phyloP scores from a whole-genome alignment of 2,888 invertebrate species.

The Chymomyza amoena region DNA sequence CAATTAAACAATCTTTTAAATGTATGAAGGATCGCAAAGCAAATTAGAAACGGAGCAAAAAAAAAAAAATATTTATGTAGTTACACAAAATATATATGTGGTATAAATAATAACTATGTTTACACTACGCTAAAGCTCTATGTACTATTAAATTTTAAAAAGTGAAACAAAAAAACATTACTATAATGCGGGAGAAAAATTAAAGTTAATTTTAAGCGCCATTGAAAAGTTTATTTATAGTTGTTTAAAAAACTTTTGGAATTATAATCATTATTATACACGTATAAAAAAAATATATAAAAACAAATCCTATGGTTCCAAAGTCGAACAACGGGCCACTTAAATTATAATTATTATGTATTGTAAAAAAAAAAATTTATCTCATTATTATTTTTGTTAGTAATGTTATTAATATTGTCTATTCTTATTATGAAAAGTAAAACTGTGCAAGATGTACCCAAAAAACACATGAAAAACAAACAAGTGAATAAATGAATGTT shows the following conservation, averaged over 20 bases:
- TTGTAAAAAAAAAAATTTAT: slow-evolving; percentile 48
- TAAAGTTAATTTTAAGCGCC: slow-evolving; percentile 42
- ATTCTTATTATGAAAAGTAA: slow-evolving; percentile 61
- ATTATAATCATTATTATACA: slow-evolving; percentile 44
- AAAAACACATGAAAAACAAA: slow-evolving; percentile 64
- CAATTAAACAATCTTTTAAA: slow-evolving; percentile 46
- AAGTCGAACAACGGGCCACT: slow-evolving; percentile 45
- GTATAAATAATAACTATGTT: slow-evolving; percentile 43
- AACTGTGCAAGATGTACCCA: slow-evolving; percentile 70
- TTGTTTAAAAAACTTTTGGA: slow-evolving; percentile 57
- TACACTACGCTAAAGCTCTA: slow-evolving; percentile 70
- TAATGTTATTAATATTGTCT: slow-evolving; percentile 73
- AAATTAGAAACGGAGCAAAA: slow-evolving; percentile 22
- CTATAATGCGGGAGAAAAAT: slow-evolving; percentile 41
- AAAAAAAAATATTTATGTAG: slow-evolving; percentile 7
- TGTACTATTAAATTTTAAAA: slow-evolving; percentile 70
- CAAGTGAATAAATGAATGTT: slow-evolving; percentile 16
- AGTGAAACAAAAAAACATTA: slow-evolving; percentile 36
- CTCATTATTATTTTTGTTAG: slow-evolving; percentile 71
- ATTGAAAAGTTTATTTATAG: slow-evolving; percentile 51
- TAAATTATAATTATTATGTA: slow-evolving; percentile 55
- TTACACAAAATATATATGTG: slow-evolving; percentile 6
- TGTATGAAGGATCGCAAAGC: slow-evolving; percentile 28
- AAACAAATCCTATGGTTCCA: slow-evolving; percentile 46
- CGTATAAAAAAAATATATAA: slow-evolving; percentile 26